These are phyloP conservation scores for Muschampia plurimacula DNA, from an alignment of 2,888 invertebrate species.

Conservation along the genomic window DNA sequence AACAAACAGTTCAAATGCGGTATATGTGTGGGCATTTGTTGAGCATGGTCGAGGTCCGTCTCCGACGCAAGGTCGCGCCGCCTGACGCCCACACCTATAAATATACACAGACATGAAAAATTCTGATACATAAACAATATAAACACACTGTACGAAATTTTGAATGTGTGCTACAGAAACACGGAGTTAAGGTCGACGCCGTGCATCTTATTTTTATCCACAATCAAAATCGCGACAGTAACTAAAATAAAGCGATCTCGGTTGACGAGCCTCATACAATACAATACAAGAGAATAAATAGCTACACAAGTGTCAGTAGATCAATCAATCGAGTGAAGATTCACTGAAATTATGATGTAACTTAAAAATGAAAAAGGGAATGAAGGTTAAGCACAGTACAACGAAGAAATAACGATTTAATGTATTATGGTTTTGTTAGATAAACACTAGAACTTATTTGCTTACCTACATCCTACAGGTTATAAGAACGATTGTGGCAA, in stretches of 20 bases:
- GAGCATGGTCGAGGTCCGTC: slow-evolving; percentile 54
- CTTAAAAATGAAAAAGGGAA: background rate
- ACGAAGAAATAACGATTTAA: background rate
- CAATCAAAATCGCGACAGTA: slow-evolving; percentile 31
- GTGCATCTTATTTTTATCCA: slow-evolving; percentile 32
- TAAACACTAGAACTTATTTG: background rate
- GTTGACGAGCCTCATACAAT: background rate
- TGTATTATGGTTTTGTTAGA: background rate
- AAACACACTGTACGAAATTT: slow-evolving; percentile 8
- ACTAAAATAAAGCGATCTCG: slow-evolving; percentile 19
- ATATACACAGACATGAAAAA: slow-evolving; percentile 82
- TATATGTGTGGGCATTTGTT: background rate
- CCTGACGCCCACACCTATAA: slow-evolving; percentile 77
- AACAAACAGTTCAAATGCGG: background rate
- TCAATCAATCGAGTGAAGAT: background rate
- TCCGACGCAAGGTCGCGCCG: slow-evolving; percentile 78
- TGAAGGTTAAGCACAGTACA: too few species aligned
- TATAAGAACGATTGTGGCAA: too few species aligned
- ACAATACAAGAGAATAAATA: background rate
- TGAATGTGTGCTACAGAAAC: slow-evolving; percentile 26
- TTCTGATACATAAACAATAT: slow-evolving; percentile 56
- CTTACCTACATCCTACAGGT: background rate
- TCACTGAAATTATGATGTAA: slow-evolving; percentile 6
- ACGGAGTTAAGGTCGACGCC: slow-evolving; percentile 31
- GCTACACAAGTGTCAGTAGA: too few species aligned